Conservation (phyloP, 1,140 invertebrate species). For the Laodelphax striatellus region DNA sequence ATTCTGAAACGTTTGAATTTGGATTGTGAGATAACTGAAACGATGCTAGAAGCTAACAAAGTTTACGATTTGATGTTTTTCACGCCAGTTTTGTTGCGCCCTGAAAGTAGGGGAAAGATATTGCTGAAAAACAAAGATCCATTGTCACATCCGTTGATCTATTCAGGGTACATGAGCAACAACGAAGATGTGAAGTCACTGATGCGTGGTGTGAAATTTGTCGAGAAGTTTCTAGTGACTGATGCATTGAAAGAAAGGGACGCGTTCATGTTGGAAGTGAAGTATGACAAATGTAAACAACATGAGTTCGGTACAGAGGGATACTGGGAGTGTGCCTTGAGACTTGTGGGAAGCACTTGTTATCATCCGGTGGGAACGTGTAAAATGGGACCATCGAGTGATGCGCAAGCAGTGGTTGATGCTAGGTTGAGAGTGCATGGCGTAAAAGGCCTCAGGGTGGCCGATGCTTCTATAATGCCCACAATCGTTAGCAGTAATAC, state of each 20-base stretch:
- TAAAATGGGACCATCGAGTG: constrained; percentile 58
- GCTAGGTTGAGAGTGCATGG: constrained; percentile 52
- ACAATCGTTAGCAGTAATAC: constrained; percentile 58
- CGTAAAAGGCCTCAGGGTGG: constrained; percentile 53
- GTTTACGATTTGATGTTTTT: constrained; percentile 26
- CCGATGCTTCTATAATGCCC: constrained; percentile 74
- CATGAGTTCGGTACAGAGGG: constrained; percentile 36
- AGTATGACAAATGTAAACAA: constrained; percentile 33
- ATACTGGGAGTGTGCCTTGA: constrained; percentile 52
- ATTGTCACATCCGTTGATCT: constrained; percentile 49
- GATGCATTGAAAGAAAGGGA: constrained; percentile 27
- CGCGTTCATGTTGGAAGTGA: constrained; percentile 25
- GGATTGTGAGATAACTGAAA: neutral
- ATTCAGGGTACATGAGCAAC: constrained; percentile 51
- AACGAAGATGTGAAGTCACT: constrained; percentile 34
- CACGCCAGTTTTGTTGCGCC: constrained; percentile 35
- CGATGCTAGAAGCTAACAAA: neutral
- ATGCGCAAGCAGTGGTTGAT: constrained; percentile 52
- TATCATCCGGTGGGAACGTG: constrained; percentile 63
- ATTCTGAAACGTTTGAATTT: neutral
- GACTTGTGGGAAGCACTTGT: constrained; percentile 45
- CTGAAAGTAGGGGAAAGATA: constrained; percentile 42
- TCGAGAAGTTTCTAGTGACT: constrained; percentile 26
- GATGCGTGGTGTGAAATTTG: constrained; percentile 34
- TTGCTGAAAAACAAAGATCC: constrained; percentile 43